These are phyloP conservation scores for Pandion haliaetus DNA, from an alignment of 2,113 vertebrate genomes.

Conservation along the genomic window DNA sequence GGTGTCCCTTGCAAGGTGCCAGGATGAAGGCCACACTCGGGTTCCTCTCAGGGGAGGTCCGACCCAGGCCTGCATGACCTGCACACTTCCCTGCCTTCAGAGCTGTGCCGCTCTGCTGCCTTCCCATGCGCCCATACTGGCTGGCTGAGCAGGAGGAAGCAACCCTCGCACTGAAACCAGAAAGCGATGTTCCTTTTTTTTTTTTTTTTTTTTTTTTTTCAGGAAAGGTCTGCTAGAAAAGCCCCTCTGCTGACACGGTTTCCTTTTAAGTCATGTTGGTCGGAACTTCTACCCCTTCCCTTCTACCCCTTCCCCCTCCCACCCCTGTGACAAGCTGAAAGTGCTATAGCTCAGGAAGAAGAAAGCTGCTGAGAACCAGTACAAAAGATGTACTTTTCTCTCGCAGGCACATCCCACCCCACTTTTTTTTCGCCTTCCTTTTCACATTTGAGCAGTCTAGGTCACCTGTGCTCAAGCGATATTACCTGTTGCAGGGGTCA, in stretches of 20 bases:
- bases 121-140: accelerated
- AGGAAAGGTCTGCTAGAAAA: not conserved
- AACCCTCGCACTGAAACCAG: not conserved
- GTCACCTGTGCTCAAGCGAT: not conserved
- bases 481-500: not conserved
- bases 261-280: not conserved
- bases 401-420: not conserved
- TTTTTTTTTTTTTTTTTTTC: not conserved
- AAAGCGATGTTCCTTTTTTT: not conserved
- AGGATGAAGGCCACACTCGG: not conserved
- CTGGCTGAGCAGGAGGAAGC: not conserved
- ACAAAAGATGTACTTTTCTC: not conserved
- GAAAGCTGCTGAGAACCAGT: not conserved
- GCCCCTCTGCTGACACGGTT: not conserved
- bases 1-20: not conserved
- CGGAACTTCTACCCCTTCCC: not conserved
- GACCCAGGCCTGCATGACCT: not conserved
- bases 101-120: accelerated
- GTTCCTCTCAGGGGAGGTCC: not conserved
- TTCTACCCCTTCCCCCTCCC: not conserved
- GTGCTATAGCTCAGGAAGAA: not conserved
- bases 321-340: not conserved
- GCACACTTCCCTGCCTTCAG: not conserved
- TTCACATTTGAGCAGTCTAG: not conserved
- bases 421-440: not conserved